These are phyloP conservation scores for Pachydiplax longipennis DNA, from an alignment of 2,888 invertebrate species.

Conservation along the genomic window DNA sequence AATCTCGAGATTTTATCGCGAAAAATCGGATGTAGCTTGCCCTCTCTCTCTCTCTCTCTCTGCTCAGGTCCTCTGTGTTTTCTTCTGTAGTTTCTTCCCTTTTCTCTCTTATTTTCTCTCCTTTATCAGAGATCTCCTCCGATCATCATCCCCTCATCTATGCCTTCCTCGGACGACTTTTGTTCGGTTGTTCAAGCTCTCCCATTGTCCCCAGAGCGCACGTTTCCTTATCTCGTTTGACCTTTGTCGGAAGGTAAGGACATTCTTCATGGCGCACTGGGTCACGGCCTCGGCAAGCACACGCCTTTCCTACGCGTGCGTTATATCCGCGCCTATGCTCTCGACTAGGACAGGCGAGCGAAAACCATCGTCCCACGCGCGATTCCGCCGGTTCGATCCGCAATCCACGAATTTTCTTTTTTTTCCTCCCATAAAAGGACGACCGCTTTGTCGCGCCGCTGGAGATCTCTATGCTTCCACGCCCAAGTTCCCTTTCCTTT, in stretches of 20 bases:
- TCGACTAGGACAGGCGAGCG: neutral
- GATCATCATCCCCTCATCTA: neutral
- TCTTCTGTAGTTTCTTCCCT: neutral
- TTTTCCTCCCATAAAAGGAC: neutral
- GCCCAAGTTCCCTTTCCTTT: neutral
- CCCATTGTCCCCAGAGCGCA: neutral
- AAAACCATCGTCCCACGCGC: neutral
- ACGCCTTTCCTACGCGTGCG: neutral
- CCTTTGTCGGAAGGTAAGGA: neutral
- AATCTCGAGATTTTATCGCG: neutral
- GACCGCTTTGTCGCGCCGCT: neutral
- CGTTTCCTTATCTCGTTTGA: slow-evolving; percentile 15
- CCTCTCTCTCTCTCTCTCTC: neutral
- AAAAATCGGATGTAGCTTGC: neutral
- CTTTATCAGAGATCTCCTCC: neutral
- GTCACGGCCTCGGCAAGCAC: neutral
- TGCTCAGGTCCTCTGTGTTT: neutral
- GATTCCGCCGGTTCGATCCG: neutral
- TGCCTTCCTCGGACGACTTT: neutral
- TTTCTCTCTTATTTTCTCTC: neutral
- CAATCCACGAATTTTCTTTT: neutral
- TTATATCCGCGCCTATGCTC: neutral
- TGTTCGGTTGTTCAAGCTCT: neutral
- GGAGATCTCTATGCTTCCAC: neutral
- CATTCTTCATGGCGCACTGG: slow-evolving; percentile 13